These are phyloP conservation scores for Diadumene lineata DNA, from an alignment of 92 coral and sea anemone genomes.

Conservation along the genomic window DNA sequence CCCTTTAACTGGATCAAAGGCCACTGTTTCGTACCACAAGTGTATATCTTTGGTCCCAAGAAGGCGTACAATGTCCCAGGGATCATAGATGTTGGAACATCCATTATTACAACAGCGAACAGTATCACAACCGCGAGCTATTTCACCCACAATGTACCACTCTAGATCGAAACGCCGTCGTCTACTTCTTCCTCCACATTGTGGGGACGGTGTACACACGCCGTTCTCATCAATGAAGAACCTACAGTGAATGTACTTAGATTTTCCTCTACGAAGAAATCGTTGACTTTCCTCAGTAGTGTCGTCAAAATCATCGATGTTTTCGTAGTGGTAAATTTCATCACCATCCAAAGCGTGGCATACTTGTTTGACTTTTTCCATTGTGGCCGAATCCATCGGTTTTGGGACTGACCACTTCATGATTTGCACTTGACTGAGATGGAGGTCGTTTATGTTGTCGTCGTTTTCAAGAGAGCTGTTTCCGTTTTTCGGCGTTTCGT, in stretches of 20 bases:
- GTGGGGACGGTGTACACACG: not conserved
- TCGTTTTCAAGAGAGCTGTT: not conserved
- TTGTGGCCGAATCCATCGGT: not conserved
- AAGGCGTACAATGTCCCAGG: constrained; percentile 9
- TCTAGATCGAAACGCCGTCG: not conserved
- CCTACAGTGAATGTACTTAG: not conserved
- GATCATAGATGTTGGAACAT: constrained; percentile 20
- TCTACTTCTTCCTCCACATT: constrained; percentile 3
- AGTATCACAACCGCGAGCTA: not conserved
- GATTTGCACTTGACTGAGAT: constrained; percentile 16
- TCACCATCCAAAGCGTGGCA: constrained; percentile 27
- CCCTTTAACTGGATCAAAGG: constrained; percentile 5
- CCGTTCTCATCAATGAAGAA: not conserved
- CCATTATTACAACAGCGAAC: constrained; percentile 10
- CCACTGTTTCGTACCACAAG: constrained; percentile 8
- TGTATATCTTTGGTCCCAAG: constrained; percentile 3
- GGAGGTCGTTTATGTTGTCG: not conserved
- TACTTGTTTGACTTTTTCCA: constrained; percentile 27
- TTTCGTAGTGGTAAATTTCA: constrained; percentile 30
- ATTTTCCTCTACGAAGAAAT: not conserved
- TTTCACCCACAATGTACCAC: constrained; percentile 4
- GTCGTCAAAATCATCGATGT: constrained; percentile 41
- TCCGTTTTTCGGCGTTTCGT: too few relatives aligned
- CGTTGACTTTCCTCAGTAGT: not conserved
- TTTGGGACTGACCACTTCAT: constrained; percentile 1